Evolutionary conservation across 1,140 invertebrate species (phyloP).

Genomic region (Aphelenchoides besseyi): DNA sequence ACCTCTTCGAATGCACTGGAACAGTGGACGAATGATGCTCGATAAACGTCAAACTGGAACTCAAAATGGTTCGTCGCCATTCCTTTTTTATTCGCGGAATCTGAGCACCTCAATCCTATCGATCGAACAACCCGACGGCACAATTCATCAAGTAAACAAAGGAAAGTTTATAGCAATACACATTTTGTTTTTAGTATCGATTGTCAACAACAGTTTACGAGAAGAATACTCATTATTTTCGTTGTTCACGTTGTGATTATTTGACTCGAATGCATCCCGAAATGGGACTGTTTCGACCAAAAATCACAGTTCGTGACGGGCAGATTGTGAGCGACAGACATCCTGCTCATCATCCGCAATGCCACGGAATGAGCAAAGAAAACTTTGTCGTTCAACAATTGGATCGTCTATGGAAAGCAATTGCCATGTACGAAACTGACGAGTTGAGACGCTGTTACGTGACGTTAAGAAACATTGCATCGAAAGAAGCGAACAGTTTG

Average conservation of each 20-base stretch:
- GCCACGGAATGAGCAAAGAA: background rate
- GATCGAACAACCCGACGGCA: slow-evolving; percentile 11
- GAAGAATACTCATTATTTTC: slow-evolving; percentile 19
- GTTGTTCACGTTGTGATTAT: slow-evolving; percentile 21
- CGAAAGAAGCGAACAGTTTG: background rate
- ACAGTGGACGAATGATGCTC: background rate
- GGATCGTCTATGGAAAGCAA: slow-evolving; percentile 17
- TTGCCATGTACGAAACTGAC: slow-evolving; percentile 3
- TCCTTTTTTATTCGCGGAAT: slow-evolving; percentile 23
- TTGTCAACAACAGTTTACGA: slow-evolving; percentile 14
- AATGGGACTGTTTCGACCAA: slow-evolving; percentile 10
- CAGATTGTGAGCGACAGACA: background rate
- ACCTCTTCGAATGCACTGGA: background rate
- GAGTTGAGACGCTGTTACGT: background rate
- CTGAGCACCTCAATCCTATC: slow-evolving; percentile 15
- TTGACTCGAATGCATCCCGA: background rate
- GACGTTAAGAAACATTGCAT: background rate
- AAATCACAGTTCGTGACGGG: slow-evolving; percentile 10
- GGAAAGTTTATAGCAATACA: too few species aligned
- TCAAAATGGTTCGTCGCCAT: slow-evolving; percentile 5
- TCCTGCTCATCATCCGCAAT: slow-evolving; percentile 12
- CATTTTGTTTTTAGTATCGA: slow-evolving; percentile 4
- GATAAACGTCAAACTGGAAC: background rate
- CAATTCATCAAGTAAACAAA: background rate
- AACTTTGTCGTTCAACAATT: slow-evolving; percentile 12